phyloP scores from a whole-genome alignment of 2,797 vertebrate genomes.

The Pangasius krempfi region DNA sequence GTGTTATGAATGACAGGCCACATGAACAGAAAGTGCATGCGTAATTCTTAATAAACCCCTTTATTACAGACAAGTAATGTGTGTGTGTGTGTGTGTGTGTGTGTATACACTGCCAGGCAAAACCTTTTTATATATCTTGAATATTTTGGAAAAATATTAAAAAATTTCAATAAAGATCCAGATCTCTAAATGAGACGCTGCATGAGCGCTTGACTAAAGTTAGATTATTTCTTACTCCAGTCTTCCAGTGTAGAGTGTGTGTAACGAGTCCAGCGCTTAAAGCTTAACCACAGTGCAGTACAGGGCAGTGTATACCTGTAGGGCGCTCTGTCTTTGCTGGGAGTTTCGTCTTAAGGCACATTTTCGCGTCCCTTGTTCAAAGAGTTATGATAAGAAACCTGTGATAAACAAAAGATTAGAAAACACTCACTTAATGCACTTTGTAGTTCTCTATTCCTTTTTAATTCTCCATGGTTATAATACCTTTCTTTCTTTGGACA shows the following conservation, averaged over 20 bases:
- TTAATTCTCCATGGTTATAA: neutral
- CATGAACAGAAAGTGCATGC: too few species aligned
- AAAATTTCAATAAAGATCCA: too few species aligned
- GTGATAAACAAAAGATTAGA: neutral
- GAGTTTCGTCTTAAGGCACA: neutral
- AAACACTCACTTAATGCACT: neutral
- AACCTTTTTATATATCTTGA: neutral
- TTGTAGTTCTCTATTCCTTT: neutral
- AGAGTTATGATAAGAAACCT: neutral
- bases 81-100: neutral
- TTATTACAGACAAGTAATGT: neutral
- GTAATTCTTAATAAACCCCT: neutral
- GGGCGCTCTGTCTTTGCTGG: neutral
- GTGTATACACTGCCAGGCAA: too few species aligned
- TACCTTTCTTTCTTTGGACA: neutral
- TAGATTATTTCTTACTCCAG: neutral
- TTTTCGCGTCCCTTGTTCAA: neutral
- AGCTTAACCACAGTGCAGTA: neutral
- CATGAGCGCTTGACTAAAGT: neutral
- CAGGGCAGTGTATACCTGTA: neutral
- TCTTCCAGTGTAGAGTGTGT: neutral
- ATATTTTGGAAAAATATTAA: too few species aligned
- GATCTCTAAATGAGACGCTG: too few species aligned
- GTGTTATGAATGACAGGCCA: too few species aligned
- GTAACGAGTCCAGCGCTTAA: neutral